Conservation (phyloP, 2,888 invertebrate species). For the Eupithecia dodoneata region DNA sequence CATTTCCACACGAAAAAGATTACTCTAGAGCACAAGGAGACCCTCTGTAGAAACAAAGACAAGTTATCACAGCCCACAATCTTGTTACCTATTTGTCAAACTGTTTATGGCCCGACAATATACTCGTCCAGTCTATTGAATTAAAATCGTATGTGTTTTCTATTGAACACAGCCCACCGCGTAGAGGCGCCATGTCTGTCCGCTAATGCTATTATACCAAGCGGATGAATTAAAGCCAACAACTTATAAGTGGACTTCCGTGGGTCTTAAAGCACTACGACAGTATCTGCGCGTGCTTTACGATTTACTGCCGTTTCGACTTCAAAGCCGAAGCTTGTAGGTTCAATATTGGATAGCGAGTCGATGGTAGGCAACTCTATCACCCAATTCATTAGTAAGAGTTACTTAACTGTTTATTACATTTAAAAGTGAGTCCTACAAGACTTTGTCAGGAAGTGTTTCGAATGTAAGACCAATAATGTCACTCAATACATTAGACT, state of each 20-base stretch:
- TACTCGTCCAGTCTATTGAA: slow-evolving; percentile 30
- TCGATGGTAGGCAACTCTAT: neutral
- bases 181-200: slow-evolving; percentile 49
- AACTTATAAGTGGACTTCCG: slow-evolving; percentile 26
- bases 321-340: neutral
- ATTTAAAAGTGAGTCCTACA: neutral
- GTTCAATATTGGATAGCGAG: slow-evolving; percentile 5
- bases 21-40: neutral
- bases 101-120: slow-evolving; percentile 32
- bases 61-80: slow-evolving; percentile 33
- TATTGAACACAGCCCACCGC: slow-evolving; percentile 33
- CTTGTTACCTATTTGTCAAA: slow-evolving; percentile 26
- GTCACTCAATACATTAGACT: slow-evolving; percentile 29
- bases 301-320: neutral
- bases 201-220: slow-evolving; percentile 50
- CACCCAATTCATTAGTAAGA: neutral
- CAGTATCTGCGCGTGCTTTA: slow-evolving; percentile 8
- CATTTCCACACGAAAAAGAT: neutral
- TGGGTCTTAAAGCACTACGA: slow-evolving; percentile 11
- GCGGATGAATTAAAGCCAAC: slow-evolving; percentile 47
- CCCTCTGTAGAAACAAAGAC: slow-evolving; percentile 18
- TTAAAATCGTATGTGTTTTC: slow-evolving; percentile 35
- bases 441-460: slow-evolving; percentile 14
- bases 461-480: slow-evolving; percentile 42
- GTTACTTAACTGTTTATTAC: neutral